Evolutionary conservation across 2,797 vertebrate species (phyloP).

Genomic region (Neomorphus geoffroyi): DNA sequence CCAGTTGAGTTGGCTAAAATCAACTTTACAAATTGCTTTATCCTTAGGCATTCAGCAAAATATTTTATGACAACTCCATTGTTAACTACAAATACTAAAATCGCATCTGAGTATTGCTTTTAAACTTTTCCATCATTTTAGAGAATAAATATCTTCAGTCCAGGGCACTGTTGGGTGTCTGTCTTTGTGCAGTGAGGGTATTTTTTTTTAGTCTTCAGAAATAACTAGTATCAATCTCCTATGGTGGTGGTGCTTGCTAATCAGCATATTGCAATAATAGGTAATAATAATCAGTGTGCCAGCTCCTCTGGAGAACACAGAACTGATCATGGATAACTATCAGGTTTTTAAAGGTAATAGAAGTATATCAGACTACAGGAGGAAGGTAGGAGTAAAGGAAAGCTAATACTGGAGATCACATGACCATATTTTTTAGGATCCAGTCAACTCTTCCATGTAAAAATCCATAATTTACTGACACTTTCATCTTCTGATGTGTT

Average conservation of each 20-base stretch:
- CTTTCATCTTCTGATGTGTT: not conserved
- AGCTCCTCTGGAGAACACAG: not conserved
- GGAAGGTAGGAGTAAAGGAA: not conserved
- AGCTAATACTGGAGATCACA: not conserved
- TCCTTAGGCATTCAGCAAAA: not conserved
- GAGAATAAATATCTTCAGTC: not conserved
- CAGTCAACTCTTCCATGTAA: not conserved
- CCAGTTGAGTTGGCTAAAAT: not conserved
- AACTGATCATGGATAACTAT: not conserved
- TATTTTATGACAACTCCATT: not conserved
- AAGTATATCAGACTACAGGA: not conserved
- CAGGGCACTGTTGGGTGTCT: not conserved
- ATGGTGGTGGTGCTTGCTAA: not conserved
- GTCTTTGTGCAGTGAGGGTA: not conserved
- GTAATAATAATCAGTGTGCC: not conserved
- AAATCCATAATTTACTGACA: not conserved
- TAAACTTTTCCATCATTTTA: not conserved
- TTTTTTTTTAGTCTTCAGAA: not conserved
- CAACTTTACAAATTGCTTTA: not conserved
- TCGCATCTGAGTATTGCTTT: not conserved
- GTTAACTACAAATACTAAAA: not conserved
- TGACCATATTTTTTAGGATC: not conserved
- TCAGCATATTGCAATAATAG: not conserved
- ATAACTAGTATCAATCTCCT: not conserved
- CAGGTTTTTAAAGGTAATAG: not conserved